Evolutionary conservation across 2,888 invertebrate genomes (phyloP).

Genomic region (Ernsta delagoae): DNA sequence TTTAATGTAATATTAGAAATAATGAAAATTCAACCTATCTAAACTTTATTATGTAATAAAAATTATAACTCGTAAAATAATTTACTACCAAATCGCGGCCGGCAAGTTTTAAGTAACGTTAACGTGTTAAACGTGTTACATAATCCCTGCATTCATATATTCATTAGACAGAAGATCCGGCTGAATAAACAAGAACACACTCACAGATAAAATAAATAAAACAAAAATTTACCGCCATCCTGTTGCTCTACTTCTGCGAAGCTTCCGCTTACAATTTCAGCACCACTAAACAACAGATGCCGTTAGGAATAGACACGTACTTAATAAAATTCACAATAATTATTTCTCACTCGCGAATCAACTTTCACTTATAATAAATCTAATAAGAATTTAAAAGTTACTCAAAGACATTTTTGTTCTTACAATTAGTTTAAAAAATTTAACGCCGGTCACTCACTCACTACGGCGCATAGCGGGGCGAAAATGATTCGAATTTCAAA

Average conservation of each 20-base stretch:
- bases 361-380: neutral
- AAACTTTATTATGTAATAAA: too few species aligned
- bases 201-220: conserved; percentile 34
- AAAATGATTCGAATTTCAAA: conserved; percentile 51
- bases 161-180: conserved; percentile 3
- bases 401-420: conserved; percentile 16
- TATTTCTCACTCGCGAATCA: neutral
- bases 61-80: too few species aligned
- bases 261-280: conserved; percentile 22
- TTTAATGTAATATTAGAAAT: too few species aligned
- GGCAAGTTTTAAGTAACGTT: too few species aligned
- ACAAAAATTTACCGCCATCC: conserved; percentile 53
- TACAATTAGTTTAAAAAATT: neutral
- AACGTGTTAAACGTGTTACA: too few species aligned
- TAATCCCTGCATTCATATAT: too few species aligned
- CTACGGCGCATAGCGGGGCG: conserved; percentile 35
- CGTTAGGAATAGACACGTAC: conserved; percentile 2
- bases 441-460: conserved; percentile 17
- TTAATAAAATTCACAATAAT: neutral
- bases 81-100: too few species aligned
- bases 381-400: neutral
- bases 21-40: too few species aligned
- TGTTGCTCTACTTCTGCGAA: conserved; percentile 22
- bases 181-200: conserved; percentile 37
- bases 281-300: neutral